Evolutionary conservation across 2,113 vertebrate species (phyloP).

Genomic region (Serinus canaria): DNA sequence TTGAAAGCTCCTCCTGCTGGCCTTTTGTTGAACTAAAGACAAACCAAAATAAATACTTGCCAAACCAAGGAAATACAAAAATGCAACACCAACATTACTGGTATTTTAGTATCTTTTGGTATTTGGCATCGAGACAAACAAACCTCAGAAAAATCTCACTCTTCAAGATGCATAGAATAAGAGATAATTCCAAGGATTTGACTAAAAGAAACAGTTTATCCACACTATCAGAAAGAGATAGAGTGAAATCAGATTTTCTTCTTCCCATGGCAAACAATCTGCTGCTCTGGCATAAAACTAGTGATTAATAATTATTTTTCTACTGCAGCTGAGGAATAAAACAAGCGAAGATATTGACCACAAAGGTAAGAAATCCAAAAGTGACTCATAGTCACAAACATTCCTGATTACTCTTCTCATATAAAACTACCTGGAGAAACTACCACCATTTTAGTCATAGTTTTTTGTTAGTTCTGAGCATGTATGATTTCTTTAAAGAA

Average conservation of each 20-base stretch:
- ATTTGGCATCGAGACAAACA: background rate
- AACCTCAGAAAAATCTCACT: background rate
- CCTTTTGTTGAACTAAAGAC: background rate
- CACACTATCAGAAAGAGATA: background rate
- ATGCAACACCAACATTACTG: background rate
- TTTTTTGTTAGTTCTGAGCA: background rate
- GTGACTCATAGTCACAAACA: background rate
- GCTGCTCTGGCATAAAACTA: background rate
- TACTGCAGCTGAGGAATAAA: background rate
- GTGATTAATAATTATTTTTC: background rate
- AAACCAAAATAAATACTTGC: background rate
- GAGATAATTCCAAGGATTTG: background rate
- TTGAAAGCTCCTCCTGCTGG: constrained; percentile 42
- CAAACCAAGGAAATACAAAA: background rate
- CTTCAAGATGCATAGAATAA: background rate
- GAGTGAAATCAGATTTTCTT: background rate
- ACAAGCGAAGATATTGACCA: background rate
- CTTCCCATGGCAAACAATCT: background rate
- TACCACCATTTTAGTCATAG: background rate
- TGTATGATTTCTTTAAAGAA: background rate
- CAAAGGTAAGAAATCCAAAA: background rate
- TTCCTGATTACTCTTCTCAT: background rate
- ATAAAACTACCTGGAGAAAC: background rate
- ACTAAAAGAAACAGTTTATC: background rate
- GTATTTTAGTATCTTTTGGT: background rate